Base-by-base conservation (phyloP, 2,113 vertebrate species). In the Oreochromis spilurus region DNA sequence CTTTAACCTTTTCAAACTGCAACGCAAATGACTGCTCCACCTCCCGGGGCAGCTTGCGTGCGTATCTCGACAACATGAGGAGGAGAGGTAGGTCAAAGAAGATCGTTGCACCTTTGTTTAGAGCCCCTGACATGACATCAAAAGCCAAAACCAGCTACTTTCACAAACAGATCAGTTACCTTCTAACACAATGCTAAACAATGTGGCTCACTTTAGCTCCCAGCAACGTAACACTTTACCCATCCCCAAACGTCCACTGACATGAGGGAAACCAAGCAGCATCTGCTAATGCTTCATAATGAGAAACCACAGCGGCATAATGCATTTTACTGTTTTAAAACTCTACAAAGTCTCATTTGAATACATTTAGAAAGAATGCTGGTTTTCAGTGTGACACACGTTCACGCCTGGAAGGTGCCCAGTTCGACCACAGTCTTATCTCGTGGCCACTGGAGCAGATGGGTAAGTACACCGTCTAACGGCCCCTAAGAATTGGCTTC, bases 1-100 rank as follows among this genome's bases (percentile, higher is more conserved):
- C 50, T 21, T 81, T 31, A 58, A 26, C 70, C 83, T 67, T 87
- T 90, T 90, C 45, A 95, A 92, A 91, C 40, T 84, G 81, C 84
- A 83, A 54, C 58, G 4, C 21, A 79, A 91, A 89, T 12, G 14
- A 65, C 57, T 6, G 80, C 84, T 57, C 75, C 83, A 4, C 87
- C 84, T 87, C 82, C 84, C n/a, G 1, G 67, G 79, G 83, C 70
- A 84, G 55, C 26, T 43, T 54, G 82, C 79, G 31, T 88, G 57
- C 43, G 24, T 5, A 50, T 79, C 67, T 84, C 10, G 43, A 55
- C 57, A 24, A 62, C 82, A 31, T 19, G 54, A 67, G 72, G 36
- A 62, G 60, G 38, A 38, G 31, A 43, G 70, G 75, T 19, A 4
- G 31, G 82, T 84, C 43, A 7, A 58, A 86, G 58, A 54, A 45